These are phyloP conservation scores for Eristalis pertinax DNA, from an alignment of 2,888 invertebrate species.

Conservation along the genomic window DNA sequence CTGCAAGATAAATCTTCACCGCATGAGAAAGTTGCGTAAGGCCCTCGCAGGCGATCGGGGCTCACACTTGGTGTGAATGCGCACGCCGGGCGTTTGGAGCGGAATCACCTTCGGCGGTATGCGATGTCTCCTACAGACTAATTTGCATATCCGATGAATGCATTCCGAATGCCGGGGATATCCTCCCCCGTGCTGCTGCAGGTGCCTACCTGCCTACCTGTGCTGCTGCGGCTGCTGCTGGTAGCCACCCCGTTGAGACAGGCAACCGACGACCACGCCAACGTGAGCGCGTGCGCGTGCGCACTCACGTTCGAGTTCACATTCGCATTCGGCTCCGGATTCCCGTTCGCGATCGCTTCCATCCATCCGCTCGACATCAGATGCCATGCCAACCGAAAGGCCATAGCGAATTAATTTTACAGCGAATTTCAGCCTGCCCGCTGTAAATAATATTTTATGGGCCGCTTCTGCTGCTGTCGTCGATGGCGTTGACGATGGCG, in stretches of 20 bases:
- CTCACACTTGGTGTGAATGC: conserved; percentile 40
- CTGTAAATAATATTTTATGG: conserved; percentile 68
- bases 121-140: conserved; percentile 64
- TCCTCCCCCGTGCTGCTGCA: conserved; percentile 1
- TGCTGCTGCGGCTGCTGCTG: neutral
- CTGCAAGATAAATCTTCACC: conserved; percentile 68
- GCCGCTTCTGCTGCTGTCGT: conserved; percentile 49
- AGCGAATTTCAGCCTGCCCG: conserved; percentile 56
- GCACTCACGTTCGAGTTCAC: conserved; percentile 16
- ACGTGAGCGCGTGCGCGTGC: conserved; percentile 25
- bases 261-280: conserved; percentile 21
- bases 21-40: conserved; percentile 72
- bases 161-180: conserved; percentile 46
- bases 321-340: neutral
- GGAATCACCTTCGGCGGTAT: conserved; percentile 66
- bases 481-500: conserved; percentile 24
- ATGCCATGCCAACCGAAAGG: conserved; percentile 58
- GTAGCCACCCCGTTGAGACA: conserved; percentile 43
- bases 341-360: conserved; percentile 23
- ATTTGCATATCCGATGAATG: conserved; percentile 70
- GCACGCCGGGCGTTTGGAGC: conserved; percentile 31
- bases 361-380: neutral
- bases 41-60: conserved; percentile 33
- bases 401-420: conserved; percentile 67
- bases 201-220: neutral